phyloP scores from a whole-genome alignment of 2,888 invertebrate species.

The Pelosia muscerda region DNA sequence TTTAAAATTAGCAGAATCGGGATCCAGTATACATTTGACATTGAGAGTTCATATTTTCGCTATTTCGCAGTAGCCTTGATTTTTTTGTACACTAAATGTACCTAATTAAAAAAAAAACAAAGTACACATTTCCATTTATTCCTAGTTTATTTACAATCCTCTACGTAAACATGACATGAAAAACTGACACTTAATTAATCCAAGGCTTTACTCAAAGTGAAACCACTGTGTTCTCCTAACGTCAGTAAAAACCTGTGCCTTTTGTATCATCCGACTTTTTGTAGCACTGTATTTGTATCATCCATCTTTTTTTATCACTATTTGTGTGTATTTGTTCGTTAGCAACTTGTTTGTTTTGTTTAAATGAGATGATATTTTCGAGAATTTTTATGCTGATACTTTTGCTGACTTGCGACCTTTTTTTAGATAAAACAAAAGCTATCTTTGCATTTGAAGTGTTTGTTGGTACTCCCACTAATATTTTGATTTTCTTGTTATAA shows the following conservation, averaged over 20 bases:
- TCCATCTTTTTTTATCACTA: constrained; percentile 10
- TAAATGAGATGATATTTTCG: background rate
- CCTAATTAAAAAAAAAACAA: background rate
- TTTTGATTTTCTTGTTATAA: no score
- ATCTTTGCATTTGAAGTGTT: no score
- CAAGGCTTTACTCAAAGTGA: constrained; percentile 18
- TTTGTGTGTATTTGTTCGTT: constrained; percentile 10
- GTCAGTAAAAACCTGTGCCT: constrained; percentile 13
- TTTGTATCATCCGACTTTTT: constrained; percentile 8
- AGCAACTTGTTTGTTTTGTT: background rate
- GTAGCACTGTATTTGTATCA: no score
- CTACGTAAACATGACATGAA: background rate
- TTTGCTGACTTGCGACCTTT: background rate
- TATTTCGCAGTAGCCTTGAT: no score
- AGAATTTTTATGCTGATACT: background rate
- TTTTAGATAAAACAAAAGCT: no score
- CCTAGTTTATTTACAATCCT: background rate
- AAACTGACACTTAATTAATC: constrained; percentile 20
- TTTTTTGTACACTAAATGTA: background rate
- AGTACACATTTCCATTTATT: background rate
- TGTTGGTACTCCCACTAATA: no score
- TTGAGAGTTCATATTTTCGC: no score
- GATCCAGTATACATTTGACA: no score
- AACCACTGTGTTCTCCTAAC: constrained; percentile 1
- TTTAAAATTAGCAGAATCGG: no score